A percentile compares a stretch with the other conserved stretches of the same genome.
These are phyloP conservation scores for Stegodyphus mimosarum DNA, from an alignment of 1,140 invertebrate species.

Conservation along the genomic window DNA sequence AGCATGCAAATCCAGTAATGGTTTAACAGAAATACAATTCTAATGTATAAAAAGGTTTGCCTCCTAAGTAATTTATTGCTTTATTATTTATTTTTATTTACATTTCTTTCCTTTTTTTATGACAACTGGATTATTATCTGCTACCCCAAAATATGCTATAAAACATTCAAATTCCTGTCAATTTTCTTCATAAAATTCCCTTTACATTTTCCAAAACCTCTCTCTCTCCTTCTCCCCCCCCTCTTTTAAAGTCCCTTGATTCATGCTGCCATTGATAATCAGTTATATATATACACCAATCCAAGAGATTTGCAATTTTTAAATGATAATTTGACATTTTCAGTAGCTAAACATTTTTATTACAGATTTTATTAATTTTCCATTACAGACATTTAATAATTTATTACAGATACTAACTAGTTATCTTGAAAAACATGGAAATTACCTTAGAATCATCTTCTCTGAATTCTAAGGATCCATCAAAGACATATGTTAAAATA, in stretches of 20 bases:
- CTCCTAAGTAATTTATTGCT: no score
- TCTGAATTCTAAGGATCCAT: conserved; percentile 90
- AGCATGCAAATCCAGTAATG: no score
- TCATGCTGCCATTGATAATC: not conserved
- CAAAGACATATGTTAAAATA: conserved; percentile 74
- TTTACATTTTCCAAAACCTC: no score
- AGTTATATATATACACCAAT: not conserved
- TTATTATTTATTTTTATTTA: no score
- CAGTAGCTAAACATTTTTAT: not conserved
- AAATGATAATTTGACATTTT: not conserved
- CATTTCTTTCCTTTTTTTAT: no score
- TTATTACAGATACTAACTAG: not conserved
- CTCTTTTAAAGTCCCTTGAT: not conserved
- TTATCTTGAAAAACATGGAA: not conserved
- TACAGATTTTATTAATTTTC: not conserved
- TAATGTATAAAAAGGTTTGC: no score
- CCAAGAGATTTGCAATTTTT: not conserved
- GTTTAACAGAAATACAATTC: no score
- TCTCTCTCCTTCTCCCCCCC: no score
- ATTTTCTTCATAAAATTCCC: no score
- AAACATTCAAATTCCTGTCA: no score
- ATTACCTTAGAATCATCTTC: conserved; percentile 83
- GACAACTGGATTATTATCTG: no score
- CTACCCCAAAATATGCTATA: no score
- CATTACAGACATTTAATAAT: not conserved